Percentiles rank a stretch among this genome's conserved stretches.
phyloP scores from a whole-genome alignment of 2,797 vertebrate species.

The Cichlasoma orientale region DNA sequence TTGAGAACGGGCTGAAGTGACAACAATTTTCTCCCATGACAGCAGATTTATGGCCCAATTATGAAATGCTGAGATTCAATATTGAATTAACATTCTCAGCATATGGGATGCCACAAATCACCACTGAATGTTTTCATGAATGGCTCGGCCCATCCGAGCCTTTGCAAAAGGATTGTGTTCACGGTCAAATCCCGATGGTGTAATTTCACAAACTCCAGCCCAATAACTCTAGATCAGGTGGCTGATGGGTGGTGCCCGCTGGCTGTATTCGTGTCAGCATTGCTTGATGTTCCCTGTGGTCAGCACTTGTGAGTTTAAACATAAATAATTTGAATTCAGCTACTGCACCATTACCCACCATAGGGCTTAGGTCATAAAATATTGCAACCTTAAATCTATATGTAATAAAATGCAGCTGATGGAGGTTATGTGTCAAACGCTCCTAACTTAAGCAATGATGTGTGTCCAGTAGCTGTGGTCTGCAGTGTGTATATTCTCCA shows the following conservation, averaged over 20 bases:
- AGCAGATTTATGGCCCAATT: constrained; percentile 30
- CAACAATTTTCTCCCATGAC: constrained; percentile 10
- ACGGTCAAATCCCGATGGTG: not conserved
- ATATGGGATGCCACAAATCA: constrained; percentile 9
- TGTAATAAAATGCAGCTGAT: constrained; percentile 11
- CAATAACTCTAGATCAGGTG: constrained; percentile 9
- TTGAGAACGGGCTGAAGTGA: not conserved
- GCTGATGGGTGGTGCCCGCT: not conserved
- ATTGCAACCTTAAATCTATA: constrained; percentile 19
- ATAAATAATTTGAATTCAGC: constrained; percentile 37
- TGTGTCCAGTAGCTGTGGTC: not conserved
- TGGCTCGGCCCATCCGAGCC: not conserved
- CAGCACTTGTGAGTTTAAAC: constrained; percentile 33
- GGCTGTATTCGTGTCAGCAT: constrained; percentile 18
- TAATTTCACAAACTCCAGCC: not conserved
- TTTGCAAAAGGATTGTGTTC: constrained; percentile 6
- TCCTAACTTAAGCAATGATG: not conserved
- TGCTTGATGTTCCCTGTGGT: constrained; percentile 25
- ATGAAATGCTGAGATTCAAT: constrained; percentile 11
- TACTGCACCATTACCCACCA: constrained; percentile 7
- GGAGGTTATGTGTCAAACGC: not conserved
- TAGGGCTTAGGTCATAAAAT: constrained; percentile 8
- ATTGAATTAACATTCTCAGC: constrained; percentile 10
- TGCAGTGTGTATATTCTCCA: not conserved
- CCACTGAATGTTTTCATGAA: not conserved